Percentiles rank a stretch among this genome's conserved stretches.
Conservation (phyloP, 2,113 vertebrate genomes). For the Speoplatyrhinus poulsoni region DNA sequence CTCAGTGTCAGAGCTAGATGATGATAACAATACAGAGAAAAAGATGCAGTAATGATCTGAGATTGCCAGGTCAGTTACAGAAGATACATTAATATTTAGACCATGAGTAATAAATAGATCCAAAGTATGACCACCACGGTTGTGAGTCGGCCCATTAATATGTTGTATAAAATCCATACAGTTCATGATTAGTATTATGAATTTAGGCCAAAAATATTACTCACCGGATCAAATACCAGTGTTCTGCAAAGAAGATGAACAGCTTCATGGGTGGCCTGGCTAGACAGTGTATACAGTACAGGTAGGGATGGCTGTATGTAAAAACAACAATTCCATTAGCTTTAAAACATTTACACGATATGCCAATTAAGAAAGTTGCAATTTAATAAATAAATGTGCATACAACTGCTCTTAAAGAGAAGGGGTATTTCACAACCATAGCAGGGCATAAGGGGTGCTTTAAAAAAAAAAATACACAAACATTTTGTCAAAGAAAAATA, state of each 20-base stretch:
- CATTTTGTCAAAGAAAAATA: too few relatives aligned
- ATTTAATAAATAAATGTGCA: too few relatives aligned
- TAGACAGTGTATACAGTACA: constrained; percentile 85
- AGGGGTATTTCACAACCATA: too few relatives aligned
- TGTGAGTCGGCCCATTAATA: neutral
- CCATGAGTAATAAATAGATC: neutral
- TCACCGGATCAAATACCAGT: constrained; percentile 85
- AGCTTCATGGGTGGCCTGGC: constrained; percentile 84
- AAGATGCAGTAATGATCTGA: neutral
- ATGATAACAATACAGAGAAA: neutral
- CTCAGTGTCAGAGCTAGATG: neutral
- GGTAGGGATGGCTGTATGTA: constrained; percentile 80
- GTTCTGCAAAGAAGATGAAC: constrained; percentile 84
- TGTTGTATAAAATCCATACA: neutral
- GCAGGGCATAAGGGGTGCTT: too few relatives aligned
- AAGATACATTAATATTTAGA: neutral
- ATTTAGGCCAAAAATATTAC: constrained; percentile 25
- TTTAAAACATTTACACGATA: too few relatives aligned
- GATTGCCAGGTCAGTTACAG: neutral
- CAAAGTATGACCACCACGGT: neutral
- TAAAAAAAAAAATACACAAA: too few relatives aligned
- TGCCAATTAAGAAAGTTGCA: too few relatives aligned
- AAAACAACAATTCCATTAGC: too few relatives aligned
- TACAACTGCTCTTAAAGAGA: too few relatives aligned
- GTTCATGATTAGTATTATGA: too few relatives aligned